A percentile compares a stretch with the other conserved stretches of the same genome.
Evolutionary conservation across 2,888 invertebrate species (phyloP).

Genomic region (Chirona hameri): DNA sequence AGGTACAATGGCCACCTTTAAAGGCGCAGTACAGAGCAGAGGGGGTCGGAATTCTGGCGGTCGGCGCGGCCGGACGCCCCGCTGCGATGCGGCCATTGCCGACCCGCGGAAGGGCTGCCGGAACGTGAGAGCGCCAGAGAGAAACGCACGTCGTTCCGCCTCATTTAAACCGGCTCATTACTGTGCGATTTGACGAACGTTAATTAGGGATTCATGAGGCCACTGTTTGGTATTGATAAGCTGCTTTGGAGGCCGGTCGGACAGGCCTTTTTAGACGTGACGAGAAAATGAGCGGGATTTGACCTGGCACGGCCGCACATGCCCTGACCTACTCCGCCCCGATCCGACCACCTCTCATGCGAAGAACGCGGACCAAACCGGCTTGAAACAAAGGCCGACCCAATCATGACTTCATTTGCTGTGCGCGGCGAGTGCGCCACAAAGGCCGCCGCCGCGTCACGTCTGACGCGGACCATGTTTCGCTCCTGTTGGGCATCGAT

Average conservation of each 20-base stretch:
- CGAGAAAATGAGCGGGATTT: background rate
- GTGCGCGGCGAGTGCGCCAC: slow-evolving; percentile 3
- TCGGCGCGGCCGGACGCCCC: background rate
- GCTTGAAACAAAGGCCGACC: background rate
- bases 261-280: background rate
- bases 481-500: background rate
- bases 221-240: background rate
- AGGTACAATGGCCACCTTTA: background rate
- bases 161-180: slow-evolving; percentile 11
- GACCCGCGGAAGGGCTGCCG: background rate
- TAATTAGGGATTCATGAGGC: slow-evolving; percentile 2
- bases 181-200: background rate
- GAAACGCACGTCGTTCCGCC: background rate
- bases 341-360: background rate
- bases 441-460: background rate
- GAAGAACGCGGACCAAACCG: background rate
- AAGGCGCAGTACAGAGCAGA: background rate
- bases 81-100: background rate
- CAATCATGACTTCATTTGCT: background rate
- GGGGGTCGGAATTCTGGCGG: background rate
- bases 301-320: background rate
- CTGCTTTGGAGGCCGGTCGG: background rate
- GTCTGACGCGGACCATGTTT: background rate
- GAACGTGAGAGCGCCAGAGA: background rate
- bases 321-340: background rate